phyloP scores from a whole-genome alignment of 92 coral and sea anemone genomes.

The Virgularia gustaviana region DNA sequence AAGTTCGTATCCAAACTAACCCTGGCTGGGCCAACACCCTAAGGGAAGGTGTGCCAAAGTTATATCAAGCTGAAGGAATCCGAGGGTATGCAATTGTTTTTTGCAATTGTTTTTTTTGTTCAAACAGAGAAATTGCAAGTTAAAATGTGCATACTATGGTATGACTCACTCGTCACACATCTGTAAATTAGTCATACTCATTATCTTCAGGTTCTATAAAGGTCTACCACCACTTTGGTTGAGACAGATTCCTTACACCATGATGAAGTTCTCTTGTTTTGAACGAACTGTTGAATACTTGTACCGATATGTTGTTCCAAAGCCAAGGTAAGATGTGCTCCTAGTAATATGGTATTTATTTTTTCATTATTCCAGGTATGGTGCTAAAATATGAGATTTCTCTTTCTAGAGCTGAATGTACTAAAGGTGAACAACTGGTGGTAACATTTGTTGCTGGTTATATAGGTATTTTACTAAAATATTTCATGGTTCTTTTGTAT shows the following conservation, averaged over 20 bases:
- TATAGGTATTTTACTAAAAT: conserved; percentile 62
- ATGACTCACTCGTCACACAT: no score
- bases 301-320: conserved; percentile 89
- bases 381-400: background rate
- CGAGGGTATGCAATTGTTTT: conserved; percentile 77
- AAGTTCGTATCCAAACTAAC: conserved; percentile 92
- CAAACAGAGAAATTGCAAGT: background rate
- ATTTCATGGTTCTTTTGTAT: background rate
- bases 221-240: conserved; percentile 98
- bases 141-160: background rate
- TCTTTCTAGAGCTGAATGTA: conserved; percentile 68
- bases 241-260: conserved; percentile 98
- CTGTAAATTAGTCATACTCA: no score
- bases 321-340: conserved; percentile 71
- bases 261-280: conserved; percentile 99
- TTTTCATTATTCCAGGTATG: background rate
- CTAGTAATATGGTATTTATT: background rate
- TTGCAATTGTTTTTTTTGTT: background rate
- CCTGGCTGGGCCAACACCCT: conserved; percentile 96
- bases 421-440: conserved; percentile 85
- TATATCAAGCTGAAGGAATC: conserved; percentile 76
- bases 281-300: conserved; percentile 93
- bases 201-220: conserved; percentile 82
- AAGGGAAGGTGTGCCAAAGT: conserved; percentile 82
- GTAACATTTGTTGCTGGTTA: conserved; percentile 98